phyloP scores from a whole-genome alignment of 2,888 invertebrate genomes.

The Cosmia trapezina region DNA sequence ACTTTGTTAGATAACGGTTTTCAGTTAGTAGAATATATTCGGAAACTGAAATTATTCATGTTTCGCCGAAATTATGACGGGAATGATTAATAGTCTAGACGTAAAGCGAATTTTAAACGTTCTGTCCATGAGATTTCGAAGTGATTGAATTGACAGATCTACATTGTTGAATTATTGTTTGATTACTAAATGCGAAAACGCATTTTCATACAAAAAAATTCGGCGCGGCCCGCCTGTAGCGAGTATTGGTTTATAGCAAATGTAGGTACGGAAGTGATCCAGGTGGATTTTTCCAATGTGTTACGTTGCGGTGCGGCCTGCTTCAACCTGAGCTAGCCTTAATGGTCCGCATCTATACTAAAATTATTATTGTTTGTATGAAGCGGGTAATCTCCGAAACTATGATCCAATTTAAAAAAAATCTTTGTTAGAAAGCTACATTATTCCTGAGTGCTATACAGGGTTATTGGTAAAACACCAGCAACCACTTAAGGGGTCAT shows the following conservation, averaged over 20 bases:
- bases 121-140: constrained; percentile 14
- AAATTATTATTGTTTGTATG: too few relatives aligned
- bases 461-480: too few relatives aligned
- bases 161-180: background rate
- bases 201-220: background rate
- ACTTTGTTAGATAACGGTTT: constrained; percentile 21
- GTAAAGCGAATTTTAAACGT: constrained; percentile 20
- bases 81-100: constrained; percentile 15
- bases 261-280: background rate
- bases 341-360: background rate
- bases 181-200: background rate
- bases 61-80: constrained; percentile 13
- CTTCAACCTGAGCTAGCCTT: background rate
- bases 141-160: constrained; percentile 20
- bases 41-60: constrained; percentile 28
- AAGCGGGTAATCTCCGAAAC: too few relatives aligned
- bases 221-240: background rate
- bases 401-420: too few relatives aligned
- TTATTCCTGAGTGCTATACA: too few relatives aligned
- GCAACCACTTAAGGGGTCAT: too few relatives aligned
- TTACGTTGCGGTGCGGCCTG: too few relatives aligned
- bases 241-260: background rate
- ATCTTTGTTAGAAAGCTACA: too few relatives aligned
- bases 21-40: constrained; percentile 24
- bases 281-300: background rate